phyloP scores from a whole-genome alignment of 2,888 invertebrate genomes.

The Heliothis peltigera region DNA sequence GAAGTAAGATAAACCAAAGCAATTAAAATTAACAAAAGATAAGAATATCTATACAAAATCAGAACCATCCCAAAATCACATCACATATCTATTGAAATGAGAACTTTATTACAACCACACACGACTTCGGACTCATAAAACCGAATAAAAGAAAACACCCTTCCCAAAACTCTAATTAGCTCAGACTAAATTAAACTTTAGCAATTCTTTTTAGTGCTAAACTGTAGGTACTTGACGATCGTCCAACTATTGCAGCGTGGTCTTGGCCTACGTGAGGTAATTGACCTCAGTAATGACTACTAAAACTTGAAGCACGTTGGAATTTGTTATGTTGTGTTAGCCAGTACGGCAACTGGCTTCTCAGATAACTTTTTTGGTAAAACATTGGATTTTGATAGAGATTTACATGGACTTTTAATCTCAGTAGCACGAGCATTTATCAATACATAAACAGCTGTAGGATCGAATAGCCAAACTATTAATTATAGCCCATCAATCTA shows the following conservation, averaged over 20 bases:
- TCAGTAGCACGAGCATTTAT: no score
- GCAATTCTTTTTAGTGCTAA: slow-evolving; percentile 44
- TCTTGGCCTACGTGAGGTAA: slow-evolving; percentile 55
- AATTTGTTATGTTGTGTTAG: slow-evolving; percentile 49
- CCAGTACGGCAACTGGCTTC: slow-evolving; percentile 28
- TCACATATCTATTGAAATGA: neutral
- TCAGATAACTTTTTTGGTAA: slow-evolving; percentile 1
- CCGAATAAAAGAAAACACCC: slow-evolving; percentile 26
- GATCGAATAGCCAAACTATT: no score
- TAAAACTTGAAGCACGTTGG: slow-evolving; percentile 49
- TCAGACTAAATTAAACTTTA: slow-evolving; percentile 44
- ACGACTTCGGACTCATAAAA: slow-evolving; percentile 19
- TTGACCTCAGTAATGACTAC: slow-evolving; percentile 56
- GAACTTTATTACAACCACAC: slow-evolving; percentile 25
- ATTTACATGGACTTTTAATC: no score
- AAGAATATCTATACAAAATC: neutral
- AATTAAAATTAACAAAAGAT: no score
- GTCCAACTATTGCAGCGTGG: slow-evolving; percentile 55
- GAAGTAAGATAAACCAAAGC: no score
- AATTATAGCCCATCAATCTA: no score
- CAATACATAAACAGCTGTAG: no score
- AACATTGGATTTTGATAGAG: no score
- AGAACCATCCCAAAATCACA: neutral
- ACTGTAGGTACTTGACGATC: slow-evolving; percentile 44
- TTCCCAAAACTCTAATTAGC: slow-evolving; percentile 29